Base-by-base conservation (phyloP, 2,113 vertebrate species). In the Oplegnathus fasciatus region DNA sequence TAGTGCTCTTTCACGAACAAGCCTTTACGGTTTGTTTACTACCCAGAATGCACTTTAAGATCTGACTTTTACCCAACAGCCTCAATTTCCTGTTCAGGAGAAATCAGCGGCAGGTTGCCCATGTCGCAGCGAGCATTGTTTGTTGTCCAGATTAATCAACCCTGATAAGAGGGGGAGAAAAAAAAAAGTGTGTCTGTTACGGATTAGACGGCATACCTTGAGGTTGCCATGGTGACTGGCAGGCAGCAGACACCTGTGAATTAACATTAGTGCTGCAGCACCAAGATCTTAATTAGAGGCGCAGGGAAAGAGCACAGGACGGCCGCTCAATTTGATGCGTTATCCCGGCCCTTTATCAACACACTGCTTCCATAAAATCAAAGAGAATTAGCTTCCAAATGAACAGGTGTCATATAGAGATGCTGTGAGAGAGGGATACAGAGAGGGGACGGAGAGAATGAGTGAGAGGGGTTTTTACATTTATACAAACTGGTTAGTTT, bases 211-310 rank as follows among this genome's bases (percentile, higher is more conserved):
- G 90, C 90, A 94, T 93, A 94, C 93, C 92, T 95, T 89, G 78
- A 76, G 68, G 95, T 96, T 94, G 84, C 94, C 86, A 96, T 96
- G 94, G 95, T 83, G 89, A 96, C 93, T 66, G 86, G 86, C 88
- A 91, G 86, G 87, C 92, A 79, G 90, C 89, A 91, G 94, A 93
- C 95, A 96, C 95, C 95, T 96, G 96, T 94, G 95, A 95, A 96
- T 96, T 96, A 96, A 92, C 93, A 94, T 95, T 75, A 88, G 80
- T 37, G 84, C 90, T 57, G 88, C 79, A 90, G 92, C 89, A 82
- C 40, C 83, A 26, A 89, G 91, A 93, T 93, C 94, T 94, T 95
- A 95, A 96, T 96, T 95, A 94, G 90, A 92, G 80, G 85, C 50
- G 34, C 64, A 71, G 84, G 83, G 82, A 89, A 77, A 80, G 83